Base-by-base conservation (phyloP, 37 sponge, comb jelly and placozoan species). In the Sycon ciliatum region DNA sequence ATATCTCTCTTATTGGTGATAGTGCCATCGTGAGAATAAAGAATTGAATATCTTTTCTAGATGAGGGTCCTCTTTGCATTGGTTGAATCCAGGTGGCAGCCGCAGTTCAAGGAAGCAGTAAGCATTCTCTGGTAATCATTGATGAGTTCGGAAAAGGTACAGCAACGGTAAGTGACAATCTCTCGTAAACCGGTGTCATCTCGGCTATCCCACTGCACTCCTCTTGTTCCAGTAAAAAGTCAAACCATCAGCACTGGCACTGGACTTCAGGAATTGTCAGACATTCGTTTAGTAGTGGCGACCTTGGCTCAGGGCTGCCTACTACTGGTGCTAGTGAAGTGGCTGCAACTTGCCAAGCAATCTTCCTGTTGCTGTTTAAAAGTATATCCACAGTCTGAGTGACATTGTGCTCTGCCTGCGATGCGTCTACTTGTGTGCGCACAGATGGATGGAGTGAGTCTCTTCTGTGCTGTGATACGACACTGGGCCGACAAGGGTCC, bases 131-230 rank as follows among this genome's bases (percentile, higher is more conserved):
- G 42, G 68, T 97, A 28, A 54, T 92, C 1, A 22, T 97, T 71
- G 99, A 97, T 42, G 99, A 97, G 73, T 97, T 92, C 81, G 99
- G 99, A 1, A 97, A 97, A 56, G 93, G 93, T 54, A 97, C 99
- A 28, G 88, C 87, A 31, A 86, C 90, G 13, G 94, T 90, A 34
- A 40, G 90, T 84, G 28, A 18, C 34, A 4, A 13, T 23, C 26
- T 20, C 13, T 11, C 28, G 22, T 61, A 16, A 27, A 36, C 32
- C 34, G 49, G 9, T 28, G 3, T 31, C 26, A 22, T 26, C 74
- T 39, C 60, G 6, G 35, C 36, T 3, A 36, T 36, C 31, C 54
- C n/a, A n/a, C n/a, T n/a, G n/a, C n/a, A n/a, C n/a, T n/a, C n/a
- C n/a, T n/a, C n/a, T n/a, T n/a, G n/a, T n/a, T n/a, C n/a, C n/a